Percentiles rank a stretch among this genome's conserved stretches.
These are phyloP conservation scores for Volucella bombylans DNA, from an alignment of 2,888 invertebrate species.

Conservation along the genomic window DNA sequence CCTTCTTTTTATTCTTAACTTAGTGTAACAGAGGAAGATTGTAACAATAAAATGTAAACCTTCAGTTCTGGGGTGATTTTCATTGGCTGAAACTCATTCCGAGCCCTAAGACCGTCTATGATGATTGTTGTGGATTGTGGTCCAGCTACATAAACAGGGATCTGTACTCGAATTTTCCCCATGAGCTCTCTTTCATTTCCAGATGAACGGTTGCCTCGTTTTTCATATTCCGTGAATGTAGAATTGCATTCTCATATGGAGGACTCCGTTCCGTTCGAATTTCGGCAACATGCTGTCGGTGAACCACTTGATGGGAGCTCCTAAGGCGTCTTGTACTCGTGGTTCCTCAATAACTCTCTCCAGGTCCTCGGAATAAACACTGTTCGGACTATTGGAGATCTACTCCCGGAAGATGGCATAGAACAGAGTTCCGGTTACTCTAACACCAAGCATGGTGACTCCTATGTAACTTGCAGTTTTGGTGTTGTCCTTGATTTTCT, in stretches of 20 bases:
- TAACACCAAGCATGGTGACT: slow-evolving; percentile 90
- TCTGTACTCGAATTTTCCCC: slow-evolving; percentile 90
- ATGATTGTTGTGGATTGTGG: slow-evolving; percentile 90
- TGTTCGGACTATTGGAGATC: slow-evolving; percentile 94
- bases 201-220: slow-evolving; percentile 92
- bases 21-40: slow-evolving; percentile 18
- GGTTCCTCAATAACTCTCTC: slow-evolving; percentile 89
- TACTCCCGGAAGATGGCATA: slow-evolving; percentile 93
- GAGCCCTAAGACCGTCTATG: slow-evolving; percentile 84
- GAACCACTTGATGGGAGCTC: too few species aligned
- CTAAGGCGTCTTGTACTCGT: too few species aligned
- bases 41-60: slow-evolving; percentile 57
- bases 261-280: too few species aligned
- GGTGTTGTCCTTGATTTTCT: slow-evolving; percentile 94
- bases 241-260: too few species aligned
- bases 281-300: too few species aligned
- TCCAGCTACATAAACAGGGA: slow-evolving; percentile 93
- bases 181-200: slow-evolving; percentile 91
- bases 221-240: slow-evolving; percentile 91
- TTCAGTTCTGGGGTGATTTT: slow-evolving; percentile 75
- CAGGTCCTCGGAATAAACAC: slow-evolving; percentile 90
- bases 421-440: slow-evolving; percentile 91
- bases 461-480: slow-evolving; percentile 93
- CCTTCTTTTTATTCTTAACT: slow-evolving; percentile 29
- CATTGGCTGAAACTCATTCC: slow-evolving; percentile 34